Conservation (phyloP, 2,113 vertebrate species). For the Vimba vimba region DNA sequence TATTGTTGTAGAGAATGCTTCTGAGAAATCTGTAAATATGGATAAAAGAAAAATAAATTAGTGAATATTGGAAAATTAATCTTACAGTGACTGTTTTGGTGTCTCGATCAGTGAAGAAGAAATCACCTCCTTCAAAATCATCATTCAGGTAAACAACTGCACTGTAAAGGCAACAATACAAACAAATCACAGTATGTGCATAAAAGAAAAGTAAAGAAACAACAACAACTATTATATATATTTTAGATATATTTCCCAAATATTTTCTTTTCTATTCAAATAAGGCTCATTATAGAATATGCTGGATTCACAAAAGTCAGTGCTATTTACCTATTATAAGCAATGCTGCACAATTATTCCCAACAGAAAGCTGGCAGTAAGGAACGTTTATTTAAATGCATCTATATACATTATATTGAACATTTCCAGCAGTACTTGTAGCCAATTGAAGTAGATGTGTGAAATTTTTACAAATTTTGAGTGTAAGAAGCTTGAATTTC, state of each 20-base stretch:
- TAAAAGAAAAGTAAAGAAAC: not conserved
- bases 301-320: not conserved
- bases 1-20: not conserved
- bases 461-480: not conserved
- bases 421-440: not conserved
- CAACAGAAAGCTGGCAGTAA: not conserved
- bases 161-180: conserved; percentile 68
- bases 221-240: not conserved
- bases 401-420: not conserved
- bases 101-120: conserved; percentile 91
- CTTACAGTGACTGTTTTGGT: conserved; percentile 87
- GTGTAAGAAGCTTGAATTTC: not conserved
- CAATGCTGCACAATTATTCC: not conserved
- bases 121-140: conserved; percentile 89
- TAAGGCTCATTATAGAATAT: not conserved
- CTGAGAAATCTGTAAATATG: not conserved
- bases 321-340: not conserved
- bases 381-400: not conserved
- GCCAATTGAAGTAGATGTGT: not conserved
- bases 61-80: conserved; percentile 33
- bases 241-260: not conserved
- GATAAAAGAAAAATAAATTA: not conserved
- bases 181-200: not conserved
- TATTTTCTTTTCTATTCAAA: not conserved
- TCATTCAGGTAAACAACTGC: conserved; percentile 94